A percentile compares a stretch with the other conserved stretches of the same genome.
These are phyloP conservation scores for Odontophorus gujanensis DNA, from an alignment of 2,113 vertebrate genomes.

Conservation along the genomic window DNA sequence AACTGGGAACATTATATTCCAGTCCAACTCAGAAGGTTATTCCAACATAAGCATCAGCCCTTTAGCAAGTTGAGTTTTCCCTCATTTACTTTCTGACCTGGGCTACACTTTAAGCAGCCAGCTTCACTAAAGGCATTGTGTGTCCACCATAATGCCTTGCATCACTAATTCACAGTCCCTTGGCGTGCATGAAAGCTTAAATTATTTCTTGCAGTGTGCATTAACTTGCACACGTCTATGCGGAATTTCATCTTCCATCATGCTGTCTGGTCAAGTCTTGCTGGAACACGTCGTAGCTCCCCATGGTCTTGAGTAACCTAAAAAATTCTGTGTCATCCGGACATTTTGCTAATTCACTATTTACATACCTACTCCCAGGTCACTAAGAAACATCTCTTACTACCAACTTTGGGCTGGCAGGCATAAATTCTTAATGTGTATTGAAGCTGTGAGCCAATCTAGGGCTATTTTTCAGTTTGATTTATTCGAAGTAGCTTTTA, in stretches of 20 bases:
- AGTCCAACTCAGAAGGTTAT: conserved; percentile 33
- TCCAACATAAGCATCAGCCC: neutral
- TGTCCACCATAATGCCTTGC: conserved; percentile 69
- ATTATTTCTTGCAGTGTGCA: conserved; percentile 72
- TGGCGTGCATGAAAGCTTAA: conserved; percentile 69
- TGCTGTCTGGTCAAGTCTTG: conserved; percentile 75
- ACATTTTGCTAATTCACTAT: conserved; percentile 76
- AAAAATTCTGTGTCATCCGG: conserved; percentile 76
- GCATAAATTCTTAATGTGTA: conserved; percentile 58
- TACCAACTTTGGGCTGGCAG: conserved; percentile 58
- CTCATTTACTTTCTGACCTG: conserved; percentile 28
- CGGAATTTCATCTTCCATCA: conserved; percentile 76
- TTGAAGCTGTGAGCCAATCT: conserved; percentile 42
- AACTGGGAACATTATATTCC: conserved; percentile 39
- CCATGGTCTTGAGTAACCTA: conserved; percentile 71
- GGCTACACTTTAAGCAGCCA: conserved; percentile 31
- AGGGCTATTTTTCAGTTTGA: conserved; percentile 42
- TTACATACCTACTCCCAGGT: conserved; percentile 74
- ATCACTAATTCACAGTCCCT: conserved; percentile 76
- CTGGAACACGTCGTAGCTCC: conserved; percentile 61
- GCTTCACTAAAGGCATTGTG: conserved; percentile 63
- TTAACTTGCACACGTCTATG: conserved; percentile 69
- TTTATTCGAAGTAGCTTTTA: conserved; percentile 36
- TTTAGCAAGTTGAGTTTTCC: conserved; percentile 8
- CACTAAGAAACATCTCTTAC: conserved; percentile 69